Base-by-base conservation (phyloP, 1,140 invertebrate species). In the Sipha flava region DNA sequence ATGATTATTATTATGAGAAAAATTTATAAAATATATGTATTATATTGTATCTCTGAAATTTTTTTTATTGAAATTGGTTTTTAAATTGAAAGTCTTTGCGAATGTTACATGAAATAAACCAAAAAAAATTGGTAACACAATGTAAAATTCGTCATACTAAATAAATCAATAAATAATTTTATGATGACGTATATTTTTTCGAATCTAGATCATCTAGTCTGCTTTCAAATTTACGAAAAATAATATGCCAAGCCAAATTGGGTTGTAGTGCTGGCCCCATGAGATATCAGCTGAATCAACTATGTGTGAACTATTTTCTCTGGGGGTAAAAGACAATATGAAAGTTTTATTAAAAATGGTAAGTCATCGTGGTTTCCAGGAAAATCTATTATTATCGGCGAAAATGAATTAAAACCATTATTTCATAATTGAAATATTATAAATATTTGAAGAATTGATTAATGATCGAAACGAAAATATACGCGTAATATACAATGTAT, bases 231-330 rank as follows among this genome's bases (percentile, higher is more conserved):
- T 54, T 75, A 75, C 34, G 47, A 18, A 21, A 47, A n/a, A 14
- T 52, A 75, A 75, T 75, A 75, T 75, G 72, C 54, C 31, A 54
- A 57, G 29, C 31, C 31, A 54, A 75, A 75, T 75, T 54, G 72
- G 72, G 23, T n/a, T 18, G 49, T 23, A 34, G 72, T 37, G 49
- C 31, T 75, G 18, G 29, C 5, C 45, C 31, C 29, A 16, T 49
- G n/a, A 66, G 34, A 14, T 66, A 43, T 66, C 34, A 26, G 14
- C 37, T 66, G 12, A 10, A 66, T 43, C 43, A 43, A 43, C 64
- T 43, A 12, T 43, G 23, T 26, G 37, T 43, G 37, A 66, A 66
- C 64, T 66, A 18, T 64, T 66, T 43, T 66, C 34, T 40, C 62
- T 43, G 3, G 37, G n/a, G 12, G n/a, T 66, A 66, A 66, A 66